Conservation (phyloP, 2,797 vertebrate genomes). For the Rhinella marina region DNA sequence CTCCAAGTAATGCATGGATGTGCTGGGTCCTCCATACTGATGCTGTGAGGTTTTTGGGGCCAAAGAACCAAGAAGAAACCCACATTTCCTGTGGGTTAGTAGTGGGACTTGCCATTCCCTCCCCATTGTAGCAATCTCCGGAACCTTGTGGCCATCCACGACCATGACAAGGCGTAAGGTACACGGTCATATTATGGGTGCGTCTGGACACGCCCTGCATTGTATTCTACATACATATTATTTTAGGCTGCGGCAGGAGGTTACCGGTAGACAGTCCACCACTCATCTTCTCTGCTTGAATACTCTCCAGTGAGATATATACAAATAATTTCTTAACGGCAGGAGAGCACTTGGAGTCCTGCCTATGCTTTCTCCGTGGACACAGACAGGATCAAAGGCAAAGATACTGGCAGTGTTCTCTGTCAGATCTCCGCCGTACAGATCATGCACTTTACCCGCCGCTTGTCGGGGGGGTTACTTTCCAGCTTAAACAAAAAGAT, state of each 20-base stretch:
- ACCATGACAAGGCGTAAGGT: background rate
- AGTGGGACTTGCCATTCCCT: no score
- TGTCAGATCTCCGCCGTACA: background rate
- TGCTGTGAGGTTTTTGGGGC: no score
- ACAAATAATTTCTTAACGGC: background rate
- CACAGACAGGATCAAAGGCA: background rate
- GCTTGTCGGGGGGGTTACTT: background rate
- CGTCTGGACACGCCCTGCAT: background rate
- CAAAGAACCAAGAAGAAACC: no score
- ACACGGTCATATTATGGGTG: background rate
- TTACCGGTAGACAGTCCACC: background rate
- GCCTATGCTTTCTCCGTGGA: slow-evolving; percentile 2
- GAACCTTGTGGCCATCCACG: no score
- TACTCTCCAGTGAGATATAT: background rate
- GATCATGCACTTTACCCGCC: background rate
- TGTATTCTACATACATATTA: background rate
- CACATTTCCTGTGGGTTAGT: no score
- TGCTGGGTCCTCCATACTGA: no score
- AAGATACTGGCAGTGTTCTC: background rate
- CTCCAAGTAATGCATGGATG: no score
- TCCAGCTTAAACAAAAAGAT: background rate
- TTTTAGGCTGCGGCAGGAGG: background rate
- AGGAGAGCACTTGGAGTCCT: background rate
- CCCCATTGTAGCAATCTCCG: no score
- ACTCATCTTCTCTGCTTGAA: background rate